Evolutionary conservation across 1,140 invertebrate species (phyloP).

Genomic region (Cyclina sinensis): DNA sequence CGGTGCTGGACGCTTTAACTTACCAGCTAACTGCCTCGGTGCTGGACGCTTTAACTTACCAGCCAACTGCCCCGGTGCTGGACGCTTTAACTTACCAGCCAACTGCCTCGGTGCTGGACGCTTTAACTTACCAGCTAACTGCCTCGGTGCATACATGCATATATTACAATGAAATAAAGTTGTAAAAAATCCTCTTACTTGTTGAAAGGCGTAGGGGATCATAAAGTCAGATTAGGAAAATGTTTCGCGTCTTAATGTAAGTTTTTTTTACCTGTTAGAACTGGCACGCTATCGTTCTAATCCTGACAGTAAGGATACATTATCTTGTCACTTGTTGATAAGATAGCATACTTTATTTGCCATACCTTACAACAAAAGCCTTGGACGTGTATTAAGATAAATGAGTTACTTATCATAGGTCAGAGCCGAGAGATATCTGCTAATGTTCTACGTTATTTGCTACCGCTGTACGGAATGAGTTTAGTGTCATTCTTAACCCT

Average conservation of each 20-base stretch:
- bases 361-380: constrained; percentile 14
- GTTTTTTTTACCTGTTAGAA: constrained; percentile 33
- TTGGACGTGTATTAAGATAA: constrained; percentile 33
- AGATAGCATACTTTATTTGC: constrained; percentile 24
- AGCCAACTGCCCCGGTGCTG: too few relatives aligned
- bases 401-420: background rate
- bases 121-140: too few relatives aligned
- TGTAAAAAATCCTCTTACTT: background rate
- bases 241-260: background rate
- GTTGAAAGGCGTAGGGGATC: background rate
- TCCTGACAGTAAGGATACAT: constrained; percentile 3
- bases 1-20: too few relatives aligned
- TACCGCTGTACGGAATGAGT: constrained; percentile 15
- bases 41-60: too few relatives aligned
- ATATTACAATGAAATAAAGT: background rate
- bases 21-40: too few relatives aligned
- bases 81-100: too few relatives aligned
- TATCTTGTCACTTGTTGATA: constrained; percentile 34
- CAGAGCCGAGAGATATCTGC: constrained; percentile 5
- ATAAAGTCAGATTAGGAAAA: constrained; percentile 1
- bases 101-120: too few relatives aligned
- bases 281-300: background rate
- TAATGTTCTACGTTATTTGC: constrained; percentile 17
- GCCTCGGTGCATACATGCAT: background rate
- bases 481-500: background rate